A percentile compares a stretch with the other conserved stretches of the same genome.
phyloP scores from a whole-genome alignment of 1,140 invertebrate genomes.

The Cotesia glomerata region DNA sequence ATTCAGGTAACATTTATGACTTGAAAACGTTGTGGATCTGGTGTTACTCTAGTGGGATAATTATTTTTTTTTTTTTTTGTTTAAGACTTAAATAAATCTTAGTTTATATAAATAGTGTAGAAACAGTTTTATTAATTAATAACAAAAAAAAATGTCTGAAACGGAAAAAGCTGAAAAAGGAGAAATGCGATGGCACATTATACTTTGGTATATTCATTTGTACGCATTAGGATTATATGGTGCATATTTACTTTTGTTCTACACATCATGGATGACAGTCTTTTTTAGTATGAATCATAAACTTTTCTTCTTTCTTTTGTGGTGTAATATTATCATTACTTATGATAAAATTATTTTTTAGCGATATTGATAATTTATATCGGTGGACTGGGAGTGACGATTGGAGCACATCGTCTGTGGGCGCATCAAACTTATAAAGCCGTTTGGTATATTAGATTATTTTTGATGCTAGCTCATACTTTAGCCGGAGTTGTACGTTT shows the following conservation, averaged over 20 bases:
- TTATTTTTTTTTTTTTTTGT: neutral
- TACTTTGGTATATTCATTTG: constrained; percentile 71
- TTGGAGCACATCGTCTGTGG: constrained; percentile 91
- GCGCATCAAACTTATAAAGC: constrained; percentile 86
- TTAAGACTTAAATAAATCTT: neutral
- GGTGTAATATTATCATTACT: constrained; percentile 32
- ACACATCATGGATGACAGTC: constrained; percentile 66
- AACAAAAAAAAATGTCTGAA: constrained; percentile 29
- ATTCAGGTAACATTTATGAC: neutral
- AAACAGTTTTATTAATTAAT: neutral
- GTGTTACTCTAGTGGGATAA: neutral
- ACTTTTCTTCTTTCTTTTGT: constrained; percentile 67
- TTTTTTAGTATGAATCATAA: constrained; percentile 67
- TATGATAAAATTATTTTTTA: constrained; percentile 51
- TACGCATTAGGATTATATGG: constrained; percentile 70
- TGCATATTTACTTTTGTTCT: constrained; percentile 64
- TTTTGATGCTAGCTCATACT: constrained; percentile 81
- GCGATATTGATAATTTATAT: constrained; percentile 67
- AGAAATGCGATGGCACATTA: constrained; percentile 71
- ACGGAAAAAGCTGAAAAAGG: constrained; percentile 47
- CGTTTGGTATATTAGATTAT: constrained; percentile 70
- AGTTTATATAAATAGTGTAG: neutral
- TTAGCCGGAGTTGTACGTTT: constrained; percentile 79
- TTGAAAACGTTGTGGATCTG: neutral
- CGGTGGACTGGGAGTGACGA: constrained; percentile 76